Percentiles rank a stretch among this genome's conserved stretches.
These are phyloP conservation scores for Pomatorhinus ruficollis DNA, from an alignment of 2,113 vertebrate genomes.

Conservation along the genomic window DNA sequence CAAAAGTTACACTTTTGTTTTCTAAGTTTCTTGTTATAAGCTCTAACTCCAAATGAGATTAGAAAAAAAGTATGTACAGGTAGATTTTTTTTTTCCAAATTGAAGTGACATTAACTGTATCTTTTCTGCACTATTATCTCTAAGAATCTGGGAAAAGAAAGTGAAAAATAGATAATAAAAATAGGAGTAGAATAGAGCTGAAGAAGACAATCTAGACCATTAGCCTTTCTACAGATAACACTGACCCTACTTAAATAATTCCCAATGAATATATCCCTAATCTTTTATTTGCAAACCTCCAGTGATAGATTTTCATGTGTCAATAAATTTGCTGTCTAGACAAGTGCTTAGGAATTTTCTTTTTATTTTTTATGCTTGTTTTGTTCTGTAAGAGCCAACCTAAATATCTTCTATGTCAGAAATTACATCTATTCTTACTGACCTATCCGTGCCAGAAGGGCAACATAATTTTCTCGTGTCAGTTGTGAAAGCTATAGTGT, in stretches of 20 bases:
- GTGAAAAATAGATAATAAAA: neutral
- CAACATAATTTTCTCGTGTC: neutral
- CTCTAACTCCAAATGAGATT: neutral
- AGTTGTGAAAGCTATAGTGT: neutral
- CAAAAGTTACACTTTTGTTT: neutral
- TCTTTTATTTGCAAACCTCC: neutral
- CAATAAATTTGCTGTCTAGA: neutral
- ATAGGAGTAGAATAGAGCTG: accelerated
- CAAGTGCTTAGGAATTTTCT: neutral
- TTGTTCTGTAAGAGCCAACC: neutral
- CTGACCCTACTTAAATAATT: neutral
- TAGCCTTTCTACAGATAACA: neutral
- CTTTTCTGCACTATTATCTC: neutral
- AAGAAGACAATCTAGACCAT: neutral
- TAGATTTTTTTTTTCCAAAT: neutral
- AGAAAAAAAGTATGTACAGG: neutral
- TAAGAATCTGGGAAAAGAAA: neutral
- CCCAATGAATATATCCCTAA: neutral
- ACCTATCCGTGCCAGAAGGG: neutral
- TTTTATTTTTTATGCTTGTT: neutral
- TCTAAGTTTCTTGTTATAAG: neutral
- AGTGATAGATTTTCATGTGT: neutral
- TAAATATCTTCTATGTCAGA: neutral
- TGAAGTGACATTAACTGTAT: neutral
- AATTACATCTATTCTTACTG: neutral